These are phyloP conservation scores for Pocillopora grandis DNA, from an alignment of 92 coral and sea anemone genomes.

Conservation along the genomic window DNA sequence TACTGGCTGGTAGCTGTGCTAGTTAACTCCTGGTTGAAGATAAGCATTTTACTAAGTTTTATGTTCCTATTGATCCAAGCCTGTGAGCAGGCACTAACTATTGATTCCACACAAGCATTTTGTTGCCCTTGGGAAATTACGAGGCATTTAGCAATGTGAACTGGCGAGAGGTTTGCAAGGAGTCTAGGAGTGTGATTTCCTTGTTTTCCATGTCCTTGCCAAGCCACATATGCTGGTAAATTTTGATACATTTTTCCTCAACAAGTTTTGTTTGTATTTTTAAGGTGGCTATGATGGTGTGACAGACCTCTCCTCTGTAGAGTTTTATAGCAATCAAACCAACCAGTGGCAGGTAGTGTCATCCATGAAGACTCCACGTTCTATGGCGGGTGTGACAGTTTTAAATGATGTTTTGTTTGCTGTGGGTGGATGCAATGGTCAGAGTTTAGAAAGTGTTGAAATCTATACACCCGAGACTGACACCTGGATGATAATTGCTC, in stretches of 20 bases:
- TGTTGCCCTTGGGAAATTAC: too few species aligned
- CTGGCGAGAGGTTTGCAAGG: too few species aligned
- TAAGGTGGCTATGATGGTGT: conserved; percentile 42
- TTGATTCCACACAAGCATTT: too few species aligned
- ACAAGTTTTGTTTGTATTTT: not conserved
- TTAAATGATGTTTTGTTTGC: conserved; percentile 46
- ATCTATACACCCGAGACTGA: conserved; percentile 52
- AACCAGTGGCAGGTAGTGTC: conserved; percentile 48
- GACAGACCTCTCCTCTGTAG: conserved; percentile 30
- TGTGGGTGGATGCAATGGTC: conserved; percentile 63
- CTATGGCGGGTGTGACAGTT: conserved; percentile 58
- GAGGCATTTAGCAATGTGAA: too few species aligned
- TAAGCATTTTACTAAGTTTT: too few species aligned
- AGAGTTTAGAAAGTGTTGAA: conserved; percentile 58
- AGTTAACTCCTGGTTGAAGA: too few species aligned
- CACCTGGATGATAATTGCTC: conserved; percentile 51
- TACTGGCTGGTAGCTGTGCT: too few species aligned
- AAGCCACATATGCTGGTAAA: not conserved
- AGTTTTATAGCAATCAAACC: conserved; percentile 33
- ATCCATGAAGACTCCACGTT: conserved; percentile 54
- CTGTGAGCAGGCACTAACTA: too few species aligned
- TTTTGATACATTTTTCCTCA: not conserved
- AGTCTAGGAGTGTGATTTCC: too few species aligned
- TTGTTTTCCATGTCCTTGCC: too few species aligned
- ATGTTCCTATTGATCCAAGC: too few species aligned